Conservation (phyloP, 1,140 invertebrate genomes). For the Chrysopa pallens region DNA sequence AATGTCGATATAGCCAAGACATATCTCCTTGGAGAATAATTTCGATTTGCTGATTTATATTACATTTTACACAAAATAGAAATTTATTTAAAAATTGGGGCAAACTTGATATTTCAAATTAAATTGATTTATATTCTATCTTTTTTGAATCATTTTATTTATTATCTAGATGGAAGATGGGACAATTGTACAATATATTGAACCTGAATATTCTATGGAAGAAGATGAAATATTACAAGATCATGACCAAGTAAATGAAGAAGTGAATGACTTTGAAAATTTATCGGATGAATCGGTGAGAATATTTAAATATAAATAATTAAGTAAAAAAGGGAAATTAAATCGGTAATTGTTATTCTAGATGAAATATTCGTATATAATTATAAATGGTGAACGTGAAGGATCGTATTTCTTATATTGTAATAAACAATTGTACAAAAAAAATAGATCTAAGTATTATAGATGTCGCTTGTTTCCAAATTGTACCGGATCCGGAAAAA, state of each 20-base stretch:
- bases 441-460: background rate
- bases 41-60: too few relatives aligned
- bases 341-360: background rate
- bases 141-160: too few relatives aligned
- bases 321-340: background rate
- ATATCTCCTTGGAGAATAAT: too few relatives aligned
- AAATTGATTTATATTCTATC: too few relatives aligned
- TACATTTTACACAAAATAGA: too few relatives aligned
- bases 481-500: background rate
- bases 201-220: too few relatives aligned
- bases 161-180: too few relatives aligned
- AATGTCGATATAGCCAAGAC: too few relatives aligned
- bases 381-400: background rate
- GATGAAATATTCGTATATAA: background rate
- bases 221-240: too few relatives aligned
- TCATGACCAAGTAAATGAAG: background rate
- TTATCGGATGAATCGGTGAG: background rate
- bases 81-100: too few relatives aligned
- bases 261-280: background rate
- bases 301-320: background rate
- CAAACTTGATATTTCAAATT: too few relatives aligned
- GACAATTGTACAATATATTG: too few relatives aligned
- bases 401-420: background rate
- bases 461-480: background rate
- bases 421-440: background rate